Evolutionary conservation across 1,140 invertebrate genomes (phyloP).

Genomic region (Papilio aristodemus): DNA sequence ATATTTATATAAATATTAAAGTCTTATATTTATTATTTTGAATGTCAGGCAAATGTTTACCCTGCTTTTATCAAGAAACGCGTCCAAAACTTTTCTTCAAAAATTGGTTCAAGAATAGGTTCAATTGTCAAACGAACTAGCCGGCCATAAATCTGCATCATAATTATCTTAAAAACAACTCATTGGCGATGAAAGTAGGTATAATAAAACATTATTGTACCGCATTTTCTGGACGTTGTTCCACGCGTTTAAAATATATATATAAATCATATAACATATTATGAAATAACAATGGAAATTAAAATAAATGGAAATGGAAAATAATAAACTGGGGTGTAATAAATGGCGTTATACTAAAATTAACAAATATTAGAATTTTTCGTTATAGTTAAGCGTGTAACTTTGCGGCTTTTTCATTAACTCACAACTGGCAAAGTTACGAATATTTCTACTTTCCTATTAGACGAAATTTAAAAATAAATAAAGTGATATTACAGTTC

Average conservation of each 20-base stretch:
- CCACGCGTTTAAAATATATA: not conserved
- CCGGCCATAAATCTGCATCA: constrained; percentile 31
- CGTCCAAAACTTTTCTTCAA: constrained; percentile 57
- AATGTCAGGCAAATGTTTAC: constrained; percentile 71
- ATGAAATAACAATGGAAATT: not conserved
- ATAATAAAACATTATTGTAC: no score
- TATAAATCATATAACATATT: no score
- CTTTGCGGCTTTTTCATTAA: no score
- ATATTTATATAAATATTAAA: constrained; percentile 42
- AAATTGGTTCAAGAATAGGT: constrained; percentile 64
- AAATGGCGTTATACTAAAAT: no score
- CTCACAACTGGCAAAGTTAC: no score
- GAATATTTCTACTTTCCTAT: no score
- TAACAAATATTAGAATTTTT: no score
- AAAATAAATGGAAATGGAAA: not conserved
- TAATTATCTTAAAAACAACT: not conserved
- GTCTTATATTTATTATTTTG: constrained; percentile 55
- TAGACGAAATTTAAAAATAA: no score
- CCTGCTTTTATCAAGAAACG: constrained; percentile 69
- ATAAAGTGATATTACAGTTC: no score
- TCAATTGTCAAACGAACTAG: constrained; percentile 26
- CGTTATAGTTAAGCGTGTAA: no score
- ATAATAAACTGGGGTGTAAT: no score
- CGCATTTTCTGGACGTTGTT: not conserved
- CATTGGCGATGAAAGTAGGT: no score